Evolutionary conservation across 2,797 vertebrate genomes (phyloP).

Genomic region (Thamnophis elegans): DNA sequence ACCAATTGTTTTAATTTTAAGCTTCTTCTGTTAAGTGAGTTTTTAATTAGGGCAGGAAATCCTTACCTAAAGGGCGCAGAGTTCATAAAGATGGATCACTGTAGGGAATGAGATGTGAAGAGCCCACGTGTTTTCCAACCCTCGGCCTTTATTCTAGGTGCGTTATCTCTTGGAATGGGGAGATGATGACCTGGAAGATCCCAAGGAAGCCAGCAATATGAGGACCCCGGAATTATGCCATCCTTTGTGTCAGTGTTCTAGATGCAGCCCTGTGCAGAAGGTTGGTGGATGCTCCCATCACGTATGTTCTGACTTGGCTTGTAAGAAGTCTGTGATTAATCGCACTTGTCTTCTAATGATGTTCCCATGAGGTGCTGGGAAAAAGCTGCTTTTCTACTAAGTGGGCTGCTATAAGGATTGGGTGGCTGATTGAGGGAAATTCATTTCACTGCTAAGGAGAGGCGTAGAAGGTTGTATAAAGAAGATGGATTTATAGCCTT

Average conservation of each 20-base stretch:
- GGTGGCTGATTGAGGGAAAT: not conserved
- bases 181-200: slow-evolving; percentile 86
- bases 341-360: not conserved
- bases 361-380: not conserved
- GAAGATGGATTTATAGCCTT: not conserved
- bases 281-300: slow-evolving; percentile 59
- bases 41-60: not conserved
- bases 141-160: slow-evolving; percentile 74
- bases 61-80: too few species aligned
- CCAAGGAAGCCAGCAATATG: slow-evolving; percentile 58
- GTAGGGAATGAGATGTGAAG: not conserved
- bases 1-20: not conserved
- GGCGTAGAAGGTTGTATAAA: not conserved
- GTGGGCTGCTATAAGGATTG: slow-evolving; percentile 10
- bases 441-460: not conserved
- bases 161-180: slow-evolving; percentile 94
- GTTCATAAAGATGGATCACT: too few species aligned
- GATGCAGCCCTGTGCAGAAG: slow-evolving; percentile 88
- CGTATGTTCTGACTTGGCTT: not conserved
- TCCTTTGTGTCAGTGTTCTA: slow-evolving; percentile 90
- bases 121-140: not conserved
- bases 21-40: not conserved
- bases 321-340: not conserved
- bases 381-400: not conserved
- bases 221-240: slow-evolving; percentile 82